phyloP scores from a whole-genome alignment of 2,113 vertebrate species.

The Reinhardtius hippoglossoides region DNA sequence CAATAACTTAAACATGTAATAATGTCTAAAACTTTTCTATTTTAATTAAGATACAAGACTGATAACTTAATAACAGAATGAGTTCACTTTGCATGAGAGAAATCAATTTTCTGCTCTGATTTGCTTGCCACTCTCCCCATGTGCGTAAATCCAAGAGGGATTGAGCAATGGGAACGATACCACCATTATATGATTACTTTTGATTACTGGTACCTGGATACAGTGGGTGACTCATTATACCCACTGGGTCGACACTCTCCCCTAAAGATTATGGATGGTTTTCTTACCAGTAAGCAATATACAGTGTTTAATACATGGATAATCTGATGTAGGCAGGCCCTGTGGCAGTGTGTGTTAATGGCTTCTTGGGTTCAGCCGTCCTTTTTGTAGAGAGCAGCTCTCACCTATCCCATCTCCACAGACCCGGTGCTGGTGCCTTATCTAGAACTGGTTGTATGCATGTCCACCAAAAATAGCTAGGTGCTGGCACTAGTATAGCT shows the following conservation, averaged over 20 bases:
- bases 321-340: background rate
- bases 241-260: background rate
- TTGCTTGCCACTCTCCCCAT: background rate
- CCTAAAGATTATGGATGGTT: background rate
- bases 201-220: background rate
- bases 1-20: background rate
- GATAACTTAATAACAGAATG: background rate
- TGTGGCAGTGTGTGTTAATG: background rate
- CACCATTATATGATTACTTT: background rate
- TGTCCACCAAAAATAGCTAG: background rate
- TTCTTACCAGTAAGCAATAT: background rate
- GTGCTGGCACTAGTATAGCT: background rate
- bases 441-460: background rate
- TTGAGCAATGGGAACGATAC: background rate
- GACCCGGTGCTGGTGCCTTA: background rate
- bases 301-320: background rate
- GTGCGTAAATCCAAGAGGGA: background rate
- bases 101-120: background rate
- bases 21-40: background rate
- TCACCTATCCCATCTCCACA: background rate
- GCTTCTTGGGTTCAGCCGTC: slow-evolving; percentile 1
- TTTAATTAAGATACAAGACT: background rate
- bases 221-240: background rate
- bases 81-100: background rate
- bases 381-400: background rate